A percentile compares a stretch with the other conserved stretches of the same genome.
These are phyloP conservation scores for Bujurquina vittata DNA, from an alignment of 2,113 vertebrate genomes.

Conservation along the genomic window DNA sequence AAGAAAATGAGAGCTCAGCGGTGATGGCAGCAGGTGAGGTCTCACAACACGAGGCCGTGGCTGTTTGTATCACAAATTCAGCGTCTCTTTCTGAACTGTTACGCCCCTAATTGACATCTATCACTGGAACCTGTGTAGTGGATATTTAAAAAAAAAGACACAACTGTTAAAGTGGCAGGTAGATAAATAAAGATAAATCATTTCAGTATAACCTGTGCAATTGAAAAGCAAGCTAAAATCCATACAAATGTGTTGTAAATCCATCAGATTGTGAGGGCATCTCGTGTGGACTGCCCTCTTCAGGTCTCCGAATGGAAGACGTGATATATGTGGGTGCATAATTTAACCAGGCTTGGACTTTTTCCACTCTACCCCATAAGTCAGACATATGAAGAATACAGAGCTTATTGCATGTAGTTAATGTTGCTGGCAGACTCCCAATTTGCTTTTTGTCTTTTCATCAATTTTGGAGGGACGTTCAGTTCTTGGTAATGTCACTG, in stretches of 20 bases:
- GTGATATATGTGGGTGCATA: too few relatives aligned
- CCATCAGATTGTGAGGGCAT: too few relatives aligned
- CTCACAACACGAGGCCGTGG: background rate
- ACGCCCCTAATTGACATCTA: background rate
- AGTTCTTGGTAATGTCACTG: background rate
- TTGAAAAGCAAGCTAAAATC: background rate
- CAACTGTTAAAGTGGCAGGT: background rate
- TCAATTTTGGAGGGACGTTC: background rate
- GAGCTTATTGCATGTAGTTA: background rate
- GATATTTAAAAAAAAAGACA: background rate
- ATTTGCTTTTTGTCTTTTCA: background rate
- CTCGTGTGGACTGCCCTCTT: too few relatives aligned
- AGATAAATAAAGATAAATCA: background rate
- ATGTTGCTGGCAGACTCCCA: fast-evolving
- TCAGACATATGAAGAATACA: background rate
- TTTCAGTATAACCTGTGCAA: background rate
- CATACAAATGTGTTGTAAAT: too few relatives aligned
- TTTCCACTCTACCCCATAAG: too few relatives aligned
- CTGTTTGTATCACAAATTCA: background rate
- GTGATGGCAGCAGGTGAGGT: background rate
- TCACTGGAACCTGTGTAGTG: background rate
- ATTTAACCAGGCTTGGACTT: too few relatives aligned
- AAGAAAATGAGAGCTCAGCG: too few relatives aligned
- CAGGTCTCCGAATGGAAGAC: background rate
- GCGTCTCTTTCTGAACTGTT: background rate